These are phyloP conservation scores for Drepana arcuata DNA, from an alignment of 1,140 invertebrate genomes.

Conservation along the genomic window DNA sequence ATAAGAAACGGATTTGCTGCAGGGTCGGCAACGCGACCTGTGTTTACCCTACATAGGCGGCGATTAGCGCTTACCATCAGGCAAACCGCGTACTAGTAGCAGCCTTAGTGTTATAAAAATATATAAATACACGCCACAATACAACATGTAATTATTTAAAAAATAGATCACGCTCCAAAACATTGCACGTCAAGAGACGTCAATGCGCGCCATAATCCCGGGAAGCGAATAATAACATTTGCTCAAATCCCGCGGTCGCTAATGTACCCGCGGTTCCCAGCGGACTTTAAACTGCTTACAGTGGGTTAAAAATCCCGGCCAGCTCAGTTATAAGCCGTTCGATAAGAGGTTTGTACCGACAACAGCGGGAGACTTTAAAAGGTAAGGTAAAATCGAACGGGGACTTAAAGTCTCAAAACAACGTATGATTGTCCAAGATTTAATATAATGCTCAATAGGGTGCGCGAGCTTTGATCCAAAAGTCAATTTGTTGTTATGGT, in stretches of 20 bases:
- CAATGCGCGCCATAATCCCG: slow-evolving; percentile 34
- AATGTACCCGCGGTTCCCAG: slow-evolving; percentile 49
- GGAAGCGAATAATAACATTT: slow-evolving; percentile 58
- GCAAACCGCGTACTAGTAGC: no score
- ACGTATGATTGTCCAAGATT: background rate
- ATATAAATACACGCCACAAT: no score
- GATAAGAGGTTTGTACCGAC: slow-evolving; percentile 15
- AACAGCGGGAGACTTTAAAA: background rate
- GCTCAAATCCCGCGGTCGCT: slow-evolving; percentile 36
- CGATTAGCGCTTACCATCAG: no score
- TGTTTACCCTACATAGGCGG: no score
- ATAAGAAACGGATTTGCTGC: no score
- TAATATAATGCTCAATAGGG: background rate
- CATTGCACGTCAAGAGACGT: no score
- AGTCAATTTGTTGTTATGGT: background rate
- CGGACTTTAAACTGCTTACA: slow-evolving; percentile 64
- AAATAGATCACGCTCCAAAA: no score
- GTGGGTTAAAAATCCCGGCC: slow-evolving; percentile 40
- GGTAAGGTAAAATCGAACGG: background rate
- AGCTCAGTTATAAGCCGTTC: slow-evolving; percentile 32
- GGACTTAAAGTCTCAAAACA: background rate
- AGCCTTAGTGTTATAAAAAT: no score
- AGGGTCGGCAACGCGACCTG: no score
- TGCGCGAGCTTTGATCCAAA: background rate
- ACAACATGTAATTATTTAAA: no score